phyloP scores from a whole-genome alignment of 2,888 invertebrate species.

The Lacanobia wlatinum region DNA sequence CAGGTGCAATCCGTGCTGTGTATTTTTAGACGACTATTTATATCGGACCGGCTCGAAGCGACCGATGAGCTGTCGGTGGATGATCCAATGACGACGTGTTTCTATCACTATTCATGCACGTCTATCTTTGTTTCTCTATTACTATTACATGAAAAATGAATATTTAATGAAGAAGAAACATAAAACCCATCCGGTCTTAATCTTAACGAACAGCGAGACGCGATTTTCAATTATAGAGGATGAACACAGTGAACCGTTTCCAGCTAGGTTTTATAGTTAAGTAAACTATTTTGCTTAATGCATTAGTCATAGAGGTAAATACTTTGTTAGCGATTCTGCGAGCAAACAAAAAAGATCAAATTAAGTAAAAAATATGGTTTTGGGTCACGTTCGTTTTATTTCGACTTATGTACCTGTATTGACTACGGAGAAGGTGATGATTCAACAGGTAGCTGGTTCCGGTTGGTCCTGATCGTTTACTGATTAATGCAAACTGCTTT shows the following conservation, averaged over 20 bases:
- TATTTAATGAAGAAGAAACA: conserved; percentile 27
- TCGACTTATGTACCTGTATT: conserved; percentile 48
- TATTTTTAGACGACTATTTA: conserved; percentile 89
- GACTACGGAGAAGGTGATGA: conserved; percentile 61
- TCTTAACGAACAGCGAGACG: conserved; percentile 11
- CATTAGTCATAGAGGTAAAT: conserved; percentile 26
- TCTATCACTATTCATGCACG: conserved; percentile 63
- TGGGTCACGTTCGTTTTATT: conserved; percentile 43
- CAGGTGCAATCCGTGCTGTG: conserved; percentile 85
- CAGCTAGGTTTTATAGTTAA: conserved; percentile 13
- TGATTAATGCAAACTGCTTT: conserved; percentile 69
- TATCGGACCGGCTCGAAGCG: conserved; percentile 84
- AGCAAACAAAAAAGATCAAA: conserved; percentile 16
- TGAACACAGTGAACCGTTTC: conserved; percentile 10
- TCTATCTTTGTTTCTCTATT: conserved; percentile 37
- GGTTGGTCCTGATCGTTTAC: conserved; percentile 66
- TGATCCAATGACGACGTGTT: conserved; percentile 74
- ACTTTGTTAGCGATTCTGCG: conserved; percentile 17
- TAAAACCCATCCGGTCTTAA: conserved; percentile 21
- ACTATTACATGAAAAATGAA: conserved; percentile 16
- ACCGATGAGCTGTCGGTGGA: conserved; percentile 79
- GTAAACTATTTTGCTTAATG: conserved; percentile 25
- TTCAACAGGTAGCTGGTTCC: conserved; percentile 66
- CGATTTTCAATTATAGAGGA: conserved; percentile 37
- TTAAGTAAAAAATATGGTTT: conserved; percentile 22